phyloP scores from a whole-genome alignment of 2,888 invertebrate species.

The Spisula solida region DNA sequence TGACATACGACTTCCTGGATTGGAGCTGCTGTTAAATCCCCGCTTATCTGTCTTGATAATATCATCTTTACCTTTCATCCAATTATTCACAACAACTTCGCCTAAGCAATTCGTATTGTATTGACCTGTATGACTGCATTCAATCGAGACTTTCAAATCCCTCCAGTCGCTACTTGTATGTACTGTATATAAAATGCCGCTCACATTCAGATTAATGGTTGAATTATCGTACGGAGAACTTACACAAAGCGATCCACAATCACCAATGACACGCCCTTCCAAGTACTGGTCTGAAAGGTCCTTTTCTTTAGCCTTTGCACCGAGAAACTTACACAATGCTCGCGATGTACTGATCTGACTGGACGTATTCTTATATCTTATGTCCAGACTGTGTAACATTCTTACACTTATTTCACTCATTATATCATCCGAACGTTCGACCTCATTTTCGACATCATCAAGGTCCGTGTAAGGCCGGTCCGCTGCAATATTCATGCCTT shows the following conservation, averaged over 20 bases:
- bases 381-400: not conserved
- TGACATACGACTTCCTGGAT: not conserved
- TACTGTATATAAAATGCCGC: not conserved
- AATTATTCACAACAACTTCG: not conserved
- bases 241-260: not conserved
- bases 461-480: not conserved
- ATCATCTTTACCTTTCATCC: not conserved
- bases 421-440: not conserved
- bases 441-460: not conserved
- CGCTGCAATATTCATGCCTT: not conserved
- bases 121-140: not conserved
- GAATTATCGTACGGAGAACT: not conserved
- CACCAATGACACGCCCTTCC: not conserved
- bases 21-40: not conserved
- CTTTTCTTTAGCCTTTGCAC: not conserved
- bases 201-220: not conserved
- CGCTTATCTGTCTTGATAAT: not conserved
- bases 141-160: not conserved
- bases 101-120: not conserved
- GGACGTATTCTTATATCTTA: not conserved
- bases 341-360: not conserved
- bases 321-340: not conserved
- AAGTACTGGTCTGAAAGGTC: not conserved
- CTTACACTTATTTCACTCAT: not conserved
- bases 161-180: not conserved